Base-by-base conservation (phyloP, 2,113 vertebrate species). In the Rana temporaria region DNA sequence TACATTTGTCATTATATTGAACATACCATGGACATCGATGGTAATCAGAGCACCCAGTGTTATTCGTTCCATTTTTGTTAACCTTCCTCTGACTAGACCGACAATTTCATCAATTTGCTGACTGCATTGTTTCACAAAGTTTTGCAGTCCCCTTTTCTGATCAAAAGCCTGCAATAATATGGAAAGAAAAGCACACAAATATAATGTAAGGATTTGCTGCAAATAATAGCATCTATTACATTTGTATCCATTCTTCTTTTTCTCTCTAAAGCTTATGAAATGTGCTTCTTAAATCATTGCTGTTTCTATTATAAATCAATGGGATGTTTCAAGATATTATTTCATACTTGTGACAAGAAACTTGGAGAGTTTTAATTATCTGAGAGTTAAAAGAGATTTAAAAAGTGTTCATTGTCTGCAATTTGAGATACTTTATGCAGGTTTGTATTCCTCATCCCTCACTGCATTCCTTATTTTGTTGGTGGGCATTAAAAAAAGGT, bases 21-120 rank as follows among this genome's bases (percentile, higher is more conserved):
- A 87, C 68, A 78, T 87, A 87, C 76, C 69, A 16, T 84, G 84
- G 83, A 88, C 69, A 69, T 87, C 74, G 72, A 85, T 63, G 79
- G 68, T 85, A 70, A 86, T 88, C 56, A 86, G 53, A 48, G 79
- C 81, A 79, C 79, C 68, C 74, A 89, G 84, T 88, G 85, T 86
- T 85, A 90, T 83, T 84, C 84, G 60, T 56, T 85, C 84, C 74
- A 87, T 90, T 90, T 85, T 86, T 59, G 79, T 89, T 80, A 89
- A 63, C 34, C 85, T 86, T 19, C 26, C 82, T 87, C 84, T 64
- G 70, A 88, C 60, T 83, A 81, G 65, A 69, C 70, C 84, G 72
- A 85, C 79, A 86, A 88, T 84, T 38, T 85, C 88, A 65, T 87
- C 85, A 30, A 63, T 81, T 42, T 75, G 81, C 87, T 91, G 89